Conservation (phyloP, 2,113 vertebrate genomes). For the Coregonus clupeaformis region DNA sequence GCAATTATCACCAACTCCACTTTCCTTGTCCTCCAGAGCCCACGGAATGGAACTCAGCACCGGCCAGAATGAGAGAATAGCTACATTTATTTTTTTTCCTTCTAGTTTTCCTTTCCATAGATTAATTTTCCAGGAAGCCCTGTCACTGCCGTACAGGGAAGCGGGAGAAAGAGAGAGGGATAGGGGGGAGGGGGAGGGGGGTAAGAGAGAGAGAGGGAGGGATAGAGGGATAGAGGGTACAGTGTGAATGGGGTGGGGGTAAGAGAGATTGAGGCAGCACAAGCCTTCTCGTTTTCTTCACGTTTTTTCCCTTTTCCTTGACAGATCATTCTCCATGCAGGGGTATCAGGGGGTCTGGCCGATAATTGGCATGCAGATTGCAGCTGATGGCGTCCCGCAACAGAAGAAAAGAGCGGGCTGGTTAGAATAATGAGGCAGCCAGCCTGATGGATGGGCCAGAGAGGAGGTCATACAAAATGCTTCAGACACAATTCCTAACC, state of each 20-base stretch:
- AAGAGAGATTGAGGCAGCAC: conserved; percentile 71
- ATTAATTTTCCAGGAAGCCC: conserved; percentile 88
- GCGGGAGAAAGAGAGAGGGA: conserved; percentile 65
- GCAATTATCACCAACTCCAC: conserved; percentile 86
- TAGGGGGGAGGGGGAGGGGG: conserved; percentile 39
- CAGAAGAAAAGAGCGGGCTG: conserved; percentile 88
- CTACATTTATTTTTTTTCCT: conserved; percentile 82
- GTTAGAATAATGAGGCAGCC: conserved; percentile 95
- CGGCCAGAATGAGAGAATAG: conserved; percentile 71
- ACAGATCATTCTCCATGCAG: conserved; percentile 62
- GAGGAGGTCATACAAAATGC: conserved; percentile 95
- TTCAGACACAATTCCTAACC: no score
- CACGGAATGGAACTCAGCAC: conserved; percentile 64
- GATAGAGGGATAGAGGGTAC: conserved; percentile 41
- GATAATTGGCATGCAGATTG: conserved; percentile 99
- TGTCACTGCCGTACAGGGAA: conserved; percentile 66
- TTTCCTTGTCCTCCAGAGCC: conserved; percentile 83
- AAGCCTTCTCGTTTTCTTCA: conserved; percentile 62
- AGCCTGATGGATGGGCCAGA: conserved; percentile 95
- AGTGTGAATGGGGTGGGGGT: conserved; percentile 46
- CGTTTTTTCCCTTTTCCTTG: no score
- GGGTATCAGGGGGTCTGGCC: conserved; percentile 97
- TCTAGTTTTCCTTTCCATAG: conserved; percentile 74
- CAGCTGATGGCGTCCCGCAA: conserved; percentile 91
- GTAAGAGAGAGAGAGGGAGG: conserved; percentile 49